Evolutionary conservation across 2,113 vertebrate genomes (phyloP).

Genomic region (Notarius quadriscutis): DNA sequence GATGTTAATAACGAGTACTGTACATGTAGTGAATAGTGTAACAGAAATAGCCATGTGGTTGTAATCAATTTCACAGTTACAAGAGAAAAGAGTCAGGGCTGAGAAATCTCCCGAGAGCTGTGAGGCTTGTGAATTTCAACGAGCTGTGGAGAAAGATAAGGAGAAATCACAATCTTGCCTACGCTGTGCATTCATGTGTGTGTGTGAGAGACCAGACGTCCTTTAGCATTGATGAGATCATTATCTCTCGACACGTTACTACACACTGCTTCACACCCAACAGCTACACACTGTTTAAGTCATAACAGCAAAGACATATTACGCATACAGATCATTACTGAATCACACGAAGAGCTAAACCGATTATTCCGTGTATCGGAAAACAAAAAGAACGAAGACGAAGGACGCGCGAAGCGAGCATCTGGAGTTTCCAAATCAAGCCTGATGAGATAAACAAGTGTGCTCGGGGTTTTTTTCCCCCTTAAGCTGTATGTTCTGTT

Average conservation of each 20-base stretch:
- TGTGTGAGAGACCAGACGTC: constrained; percentile 14
- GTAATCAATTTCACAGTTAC: constrained; percentile 26
- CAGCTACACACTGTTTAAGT: not conserved
- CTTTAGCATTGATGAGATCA: constrained; percentile 28
- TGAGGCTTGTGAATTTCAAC: constrained; percentile 45
- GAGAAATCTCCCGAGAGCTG: constrained; percentile 35
- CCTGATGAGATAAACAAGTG: constrained; percentile 56
- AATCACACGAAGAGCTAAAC: not conserved
- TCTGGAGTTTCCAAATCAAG: constrained; percentile 44
- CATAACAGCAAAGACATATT: not conserved
- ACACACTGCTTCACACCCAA: constrained; percentile 10
- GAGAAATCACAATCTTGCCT: not conserved
- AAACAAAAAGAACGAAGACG: not conserved
- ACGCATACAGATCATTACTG: not conserved
- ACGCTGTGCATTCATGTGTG: not conserved
- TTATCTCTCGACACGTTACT: not conserved
- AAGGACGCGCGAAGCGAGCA: constrained; percentile 21
- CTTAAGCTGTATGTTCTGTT: not conserved
- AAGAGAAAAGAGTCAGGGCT: constrained; percentile 14
- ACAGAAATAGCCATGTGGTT: constrained; percentile 17
- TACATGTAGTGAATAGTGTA: not conserved
- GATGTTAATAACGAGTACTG: not conserved
- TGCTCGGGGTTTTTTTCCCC: constrained; percentile 3
- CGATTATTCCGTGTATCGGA: not conserved
- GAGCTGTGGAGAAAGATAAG: constrained; percentile 44